phyloP scores from a whole-genome alignment of 2,888 invertebrate species.

The Tenthredo notha region DNA sequence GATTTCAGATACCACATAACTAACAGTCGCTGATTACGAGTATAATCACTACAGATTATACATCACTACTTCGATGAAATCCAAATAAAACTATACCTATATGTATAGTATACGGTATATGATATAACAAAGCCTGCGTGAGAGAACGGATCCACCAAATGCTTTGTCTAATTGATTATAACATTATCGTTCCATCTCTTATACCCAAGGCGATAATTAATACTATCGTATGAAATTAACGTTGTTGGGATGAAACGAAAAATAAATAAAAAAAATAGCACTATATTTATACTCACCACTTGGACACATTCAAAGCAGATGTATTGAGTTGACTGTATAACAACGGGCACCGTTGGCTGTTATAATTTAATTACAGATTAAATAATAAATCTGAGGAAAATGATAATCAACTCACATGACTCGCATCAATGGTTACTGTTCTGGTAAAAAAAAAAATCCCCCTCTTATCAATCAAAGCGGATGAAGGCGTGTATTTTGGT shows the following conservation, averaged over 20 bases:
- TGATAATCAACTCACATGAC: conserved; percentile 31
- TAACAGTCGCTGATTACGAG: background rate
- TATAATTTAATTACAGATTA: background rate
- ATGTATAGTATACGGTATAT: background rate
- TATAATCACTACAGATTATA: conserved; percentile 6
- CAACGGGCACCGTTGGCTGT: background rate
- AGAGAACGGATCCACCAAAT: background rate
- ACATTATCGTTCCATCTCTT: background rate
- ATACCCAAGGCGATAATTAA: background rate
- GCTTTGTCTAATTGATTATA: background rate
- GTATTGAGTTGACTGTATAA: conserved; percentile 1
- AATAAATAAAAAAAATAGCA: background rate
- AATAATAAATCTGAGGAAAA: background rate
- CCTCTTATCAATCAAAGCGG: conserved; percentile 27
- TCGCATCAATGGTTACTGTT: background rate
- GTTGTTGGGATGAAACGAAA: background rate
- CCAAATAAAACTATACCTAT: background rate
- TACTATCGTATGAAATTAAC: background rate
- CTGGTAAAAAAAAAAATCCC: conserved; percentile 11
- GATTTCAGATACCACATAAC: conserved; percentile 13
- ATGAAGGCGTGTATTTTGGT: conserved; percentile 19
- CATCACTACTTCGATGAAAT: background rate
- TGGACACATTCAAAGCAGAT: background rate
- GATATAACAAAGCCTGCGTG: background rate
- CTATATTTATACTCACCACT: background rate